phyloP scores from a whole-genome alignment of 2,113 vertebrate genomes.

The Motacilla tschutschensis region DNA sequence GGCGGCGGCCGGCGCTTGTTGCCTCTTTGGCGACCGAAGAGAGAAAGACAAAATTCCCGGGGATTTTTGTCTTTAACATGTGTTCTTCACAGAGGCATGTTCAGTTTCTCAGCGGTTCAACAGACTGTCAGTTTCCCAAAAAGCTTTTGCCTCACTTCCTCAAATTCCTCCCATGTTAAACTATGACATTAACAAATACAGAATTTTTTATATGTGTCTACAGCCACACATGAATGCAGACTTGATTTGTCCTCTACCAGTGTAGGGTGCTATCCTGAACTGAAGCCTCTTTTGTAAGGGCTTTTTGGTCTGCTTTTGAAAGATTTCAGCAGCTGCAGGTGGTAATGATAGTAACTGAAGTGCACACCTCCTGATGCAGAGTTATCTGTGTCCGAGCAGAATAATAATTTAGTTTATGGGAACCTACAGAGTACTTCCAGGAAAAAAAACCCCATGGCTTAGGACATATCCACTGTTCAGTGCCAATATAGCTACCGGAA shows the following conservation, averaged over 20 bases:
- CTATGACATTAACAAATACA: not conserved
- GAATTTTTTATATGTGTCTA: not conserved
- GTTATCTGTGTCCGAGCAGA: not conserved
- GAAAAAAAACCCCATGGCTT: fast-evolving
- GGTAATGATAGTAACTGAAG: not conserved
- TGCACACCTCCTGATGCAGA: fast-evolving
- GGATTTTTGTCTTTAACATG: not conserved
- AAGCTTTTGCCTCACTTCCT: not conserved
- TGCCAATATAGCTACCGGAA: not conserved
- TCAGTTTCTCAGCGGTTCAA: not conserved
- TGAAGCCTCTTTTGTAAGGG: not conserved
- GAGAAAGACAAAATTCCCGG: not conserved
- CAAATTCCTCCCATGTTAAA: not conserved
- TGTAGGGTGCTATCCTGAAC: not conserved
- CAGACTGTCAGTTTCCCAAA: not conserved
- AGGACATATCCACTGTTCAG: not conserved
- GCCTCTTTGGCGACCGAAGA: not conserved
- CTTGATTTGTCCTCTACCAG: not conserved
- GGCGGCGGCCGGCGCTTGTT: no score
- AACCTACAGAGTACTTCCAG: not conserved
- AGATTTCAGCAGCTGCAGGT: not conserved
- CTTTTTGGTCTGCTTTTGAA: not conserved
- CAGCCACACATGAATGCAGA: not conserved
- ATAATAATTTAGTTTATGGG: not conserved
- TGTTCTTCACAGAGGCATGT: not conserved